Evolutionary conservation across 2,113 vertebrate species (phyloP).

Genomic region (Oreochromis spilurus): DNA sequence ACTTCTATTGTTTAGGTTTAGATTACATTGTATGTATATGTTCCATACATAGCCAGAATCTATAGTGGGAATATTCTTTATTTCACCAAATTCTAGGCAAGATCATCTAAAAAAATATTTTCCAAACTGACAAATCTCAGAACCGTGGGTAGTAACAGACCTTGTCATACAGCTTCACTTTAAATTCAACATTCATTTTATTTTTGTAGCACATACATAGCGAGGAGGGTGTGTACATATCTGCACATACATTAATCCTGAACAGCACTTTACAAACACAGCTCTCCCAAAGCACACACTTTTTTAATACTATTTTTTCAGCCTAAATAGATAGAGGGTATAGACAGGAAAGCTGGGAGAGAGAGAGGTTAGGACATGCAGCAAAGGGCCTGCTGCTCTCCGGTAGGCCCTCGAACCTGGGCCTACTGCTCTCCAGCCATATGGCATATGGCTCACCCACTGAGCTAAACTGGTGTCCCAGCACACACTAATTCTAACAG

Average conservation of each 20-base stretch:
- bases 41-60: background rate
- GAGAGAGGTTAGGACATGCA: background rate
- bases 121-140: background rate
- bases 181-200: background rate
- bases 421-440: background rate
- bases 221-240: background rate
- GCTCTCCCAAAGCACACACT: background rate
- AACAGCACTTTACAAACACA: accelerated
- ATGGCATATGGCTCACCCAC: background rate
- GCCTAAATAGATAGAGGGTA: accelerated
- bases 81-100: background rate
- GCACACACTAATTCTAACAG: accelerated
- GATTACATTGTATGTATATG: accelerated
- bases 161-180: background rate
- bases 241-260: background rate
- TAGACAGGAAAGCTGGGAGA: accelerated
- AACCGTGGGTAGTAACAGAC: accelerated
- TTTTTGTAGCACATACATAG: background rate
- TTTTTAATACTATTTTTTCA: background rate
- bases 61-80: background rate
- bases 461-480: background rate
- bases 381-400: background rate
- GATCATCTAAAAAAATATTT: accelerated
- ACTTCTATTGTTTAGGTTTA: background rate
- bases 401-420: too few relatives aligned